Evolutionary conservation across 2,113 vertebrate species (phyloP), one percentile per base, ranked within the genome.

Genomic region (Odocoileus hemionus): DNA sequence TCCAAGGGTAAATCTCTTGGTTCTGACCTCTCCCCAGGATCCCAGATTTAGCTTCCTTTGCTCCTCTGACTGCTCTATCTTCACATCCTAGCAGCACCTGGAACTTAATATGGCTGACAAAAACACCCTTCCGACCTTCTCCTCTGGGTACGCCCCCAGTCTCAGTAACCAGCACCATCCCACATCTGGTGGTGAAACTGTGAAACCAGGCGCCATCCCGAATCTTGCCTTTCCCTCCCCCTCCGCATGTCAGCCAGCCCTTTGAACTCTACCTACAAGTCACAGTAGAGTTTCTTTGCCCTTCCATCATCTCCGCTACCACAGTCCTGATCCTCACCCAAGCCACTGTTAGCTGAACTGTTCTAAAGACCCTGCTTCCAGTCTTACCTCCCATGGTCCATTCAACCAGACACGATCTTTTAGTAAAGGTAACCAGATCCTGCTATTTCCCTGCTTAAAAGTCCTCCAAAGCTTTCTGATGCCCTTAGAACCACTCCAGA

Each of bases 121-220:
- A 50, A 57, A 57, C 39, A 30, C 6, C 19, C 50, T 25, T 21
- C 28, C n/a, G 6, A 1, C 4, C 19, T 47, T 21, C 33, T 91
- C 11, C 47, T 36, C 21, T 5, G 2, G 1, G 12, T 39, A 0
- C 16, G 33, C 14, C 52, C 15, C 2, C 0, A 13, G 8, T 70
- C 55, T 52, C 80, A n/a, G 70, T 7, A n/a, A 61, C 57, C 6
- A 33, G 28, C 33, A 13, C 36, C n/a, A 3, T 2, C 3, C 28
- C 28, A 36, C 21, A 25, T 7, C 47, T 26, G 9, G 54, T 14
- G 36, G 33, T 5, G 36, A 23, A 16, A 13, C 17, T 52, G 39
- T 54, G 28, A 19, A 70, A 25, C 58, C n/a, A 36, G 26, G 15
- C 19, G n/a, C n/a, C 90, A 17, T 6, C 54, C 39, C 2, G 26